phyloP scores from a whole-genome alignment of 2,888 invertebrate species.

The Actias luna region DNA sequence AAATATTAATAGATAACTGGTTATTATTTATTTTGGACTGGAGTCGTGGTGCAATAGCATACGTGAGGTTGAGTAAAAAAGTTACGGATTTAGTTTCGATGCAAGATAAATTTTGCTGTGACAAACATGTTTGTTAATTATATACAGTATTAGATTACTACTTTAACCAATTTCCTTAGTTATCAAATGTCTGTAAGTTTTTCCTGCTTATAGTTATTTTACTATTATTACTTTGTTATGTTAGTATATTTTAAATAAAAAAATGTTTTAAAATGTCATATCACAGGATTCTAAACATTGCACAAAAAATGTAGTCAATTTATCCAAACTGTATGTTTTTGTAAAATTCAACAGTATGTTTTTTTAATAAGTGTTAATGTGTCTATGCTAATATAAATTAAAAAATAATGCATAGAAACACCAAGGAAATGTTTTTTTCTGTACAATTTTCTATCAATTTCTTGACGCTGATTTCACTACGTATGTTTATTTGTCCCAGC shows the following conservation, averaged over 20 bases:
- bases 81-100: neutral
- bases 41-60: neutral
- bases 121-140: neutral
- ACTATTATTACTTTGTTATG: neutral
- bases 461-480: neutral
- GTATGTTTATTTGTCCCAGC: neutral
- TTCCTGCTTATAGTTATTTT: neutral
- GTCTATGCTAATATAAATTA: conserved; percentile 2
- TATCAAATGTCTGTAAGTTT: neutral
- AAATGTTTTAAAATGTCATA: neutral
- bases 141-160: neutral
- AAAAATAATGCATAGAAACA: neutral
- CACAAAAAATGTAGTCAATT: neutral
- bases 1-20: neutral
- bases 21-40: neutral
- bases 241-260: neutral
- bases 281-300: neutral
- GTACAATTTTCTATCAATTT: neutral
- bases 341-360: neutral
- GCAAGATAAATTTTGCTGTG: neutral
- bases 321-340: neutral
- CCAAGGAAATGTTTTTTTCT: neutral
- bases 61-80: neutral
- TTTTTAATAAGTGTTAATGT: neutral
- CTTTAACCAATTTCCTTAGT: neutral